These are phyloP conservation scores for Brenthis hecate DNA, from an alignment of 2,888 invertebrate species.

Conservation along the genomic window DNA sequence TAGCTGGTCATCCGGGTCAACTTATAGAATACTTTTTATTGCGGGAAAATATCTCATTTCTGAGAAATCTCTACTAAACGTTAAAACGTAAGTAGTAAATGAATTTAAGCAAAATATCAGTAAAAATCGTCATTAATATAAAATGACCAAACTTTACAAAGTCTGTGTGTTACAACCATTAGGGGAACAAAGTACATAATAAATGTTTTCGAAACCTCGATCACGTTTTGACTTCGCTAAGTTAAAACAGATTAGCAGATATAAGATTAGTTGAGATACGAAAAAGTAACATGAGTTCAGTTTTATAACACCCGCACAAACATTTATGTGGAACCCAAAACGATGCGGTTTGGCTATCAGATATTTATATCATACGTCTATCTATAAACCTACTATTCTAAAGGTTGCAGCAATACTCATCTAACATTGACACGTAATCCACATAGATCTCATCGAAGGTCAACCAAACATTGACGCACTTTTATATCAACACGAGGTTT, in stretches of 20 bases:
- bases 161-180: background rate
- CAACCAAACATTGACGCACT: slow-evolving; percentile 59
- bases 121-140: too few relatives aligned
- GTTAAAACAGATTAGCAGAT: background rate
- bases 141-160: too few relatives aligned
- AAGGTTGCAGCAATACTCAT: slow-evolving; percentile 37
- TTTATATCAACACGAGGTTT: slow-evolving; percentile 57
- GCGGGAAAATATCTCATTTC: too few relatives aligned
- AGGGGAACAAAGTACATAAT: background rate
- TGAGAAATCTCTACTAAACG: too few relatives aligned
- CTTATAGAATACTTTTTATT: too few relatives aligned
- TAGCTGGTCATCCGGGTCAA: too few relatives aligned
- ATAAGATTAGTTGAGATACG: background rate
- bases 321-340: slow-evolving; percentile 27
- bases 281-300: background rate
- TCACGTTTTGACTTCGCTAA: background rate
- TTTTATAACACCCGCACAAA: background rate
- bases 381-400: slow-evolving; percentile 35
- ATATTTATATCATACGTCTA: slow-evolving; percentile 39
- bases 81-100: too few relatives aligned
- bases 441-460: slow-evolving; percentile 49
- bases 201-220: background rate
- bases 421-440: slow-evolving; percentile 44
- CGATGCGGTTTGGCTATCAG: slow-evolving; percentile 30
- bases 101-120: too few relatives aligned